Evolutionary conservation across 2,113 vertebrate genomes (phyloP), one percentile per base, ranked within the genome.

Genomic region (Channa maculata): DNA sequence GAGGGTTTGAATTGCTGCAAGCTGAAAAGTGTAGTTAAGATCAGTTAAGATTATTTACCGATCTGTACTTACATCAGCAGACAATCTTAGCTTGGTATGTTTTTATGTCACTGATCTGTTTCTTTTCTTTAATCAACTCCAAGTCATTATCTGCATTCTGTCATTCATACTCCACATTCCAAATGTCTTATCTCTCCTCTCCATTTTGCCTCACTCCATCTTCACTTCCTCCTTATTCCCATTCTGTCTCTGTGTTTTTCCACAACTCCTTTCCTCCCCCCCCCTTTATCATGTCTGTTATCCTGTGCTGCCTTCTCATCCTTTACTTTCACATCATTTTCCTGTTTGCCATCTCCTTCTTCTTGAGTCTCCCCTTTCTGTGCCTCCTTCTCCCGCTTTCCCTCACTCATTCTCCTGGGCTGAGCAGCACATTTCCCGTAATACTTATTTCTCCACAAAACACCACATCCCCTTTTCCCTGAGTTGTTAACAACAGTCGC

Each of bases 401-500:
- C 67, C 86, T 72, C 80, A 79, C 84, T 83, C 82, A 59, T 86
- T 86, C 82, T 87, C 83, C 86, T 85, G 83, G 76, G 74, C 84
- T 72, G 83, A 88, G 77, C 61, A 71, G 79, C 90, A 87, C 71
- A 88, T 93, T 93, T 92, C 91, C 90, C 77, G 90, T 92, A 92
- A 94, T 89, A 84, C 89, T 84, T 79, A 50, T 85, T 63, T 80
- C 84, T 90, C 88, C 84, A 72, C 87, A 67, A 92, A 92, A 92
- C 90, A 92, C 91, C 89, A 88, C 88, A 83, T 88, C 87, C 88
- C 85, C 33, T 84, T 89, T 89, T 89, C 86, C 88, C 90, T 75
- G 66, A 92, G 89, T 91, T 93, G 89, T 93, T 93, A 94, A 93
- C 88, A 92, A 92, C 90, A 78, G 91, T 75, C 89, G 88, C 89